Percentiles rank a stretch among this genome's conserved stretches.
These are phyloP conservation scores for Hydrolagus colliei DNA, from an alignment of 2,797 vertebrate species.

Conservation along the genomic window DNA sequence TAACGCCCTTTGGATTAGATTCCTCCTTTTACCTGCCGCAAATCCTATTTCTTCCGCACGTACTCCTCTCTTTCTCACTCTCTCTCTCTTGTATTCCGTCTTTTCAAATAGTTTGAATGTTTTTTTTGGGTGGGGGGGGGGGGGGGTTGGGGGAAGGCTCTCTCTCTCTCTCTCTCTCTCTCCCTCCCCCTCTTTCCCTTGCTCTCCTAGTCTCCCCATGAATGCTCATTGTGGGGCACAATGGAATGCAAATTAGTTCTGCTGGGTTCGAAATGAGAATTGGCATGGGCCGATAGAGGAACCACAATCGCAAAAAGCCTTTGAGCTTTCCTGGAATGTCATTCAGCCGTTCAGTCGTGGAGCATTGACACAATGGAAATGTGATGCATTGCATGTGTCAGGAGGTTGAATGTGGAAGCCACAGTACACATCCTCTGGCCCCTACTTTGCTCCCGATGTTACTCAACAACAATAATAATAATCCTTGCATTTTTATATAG, in stretches of 20 bases:
- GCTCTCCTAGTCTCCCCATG: background rate
- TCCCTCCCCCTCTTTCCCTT: no score
- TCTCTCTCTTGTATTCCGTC: background rate
- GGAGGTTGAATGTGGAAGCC: background rate
- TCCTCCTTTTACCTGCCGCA: no score
- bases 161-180: background rate
- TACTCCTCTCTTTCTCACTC: background rate
- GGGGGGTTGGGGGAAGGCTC: background rate
- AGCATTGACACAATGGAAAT: background rate
- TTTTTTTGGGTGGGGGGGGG: no score
- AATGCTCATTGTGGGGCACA: background rate
- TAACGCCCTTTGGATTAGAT: no score
- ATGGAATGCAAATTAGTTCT: background rate
- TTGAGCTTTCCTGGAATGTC: slow-evolving; percentile 5
- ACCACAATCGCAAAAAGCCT: background rate
- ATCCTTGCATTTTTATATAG: no score
- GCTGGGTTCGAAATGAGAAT: background rate
- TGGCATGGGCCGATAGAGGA: background rate
- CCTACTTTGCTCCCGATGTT: no score
- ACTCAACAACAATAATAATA: no score
- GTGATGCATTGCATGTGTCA: background rate
- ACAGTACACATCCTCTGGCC: no score
- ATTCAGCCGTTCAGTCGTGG: background rate
- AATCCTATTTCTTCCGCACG: no score
- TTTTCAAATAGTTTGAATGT: background rate